Percentiles rank a stretch among this genome's conserved stretches.
phyloP scores from a whole-genome alignment of 1,140 invertebrate species.

The Pteromalus puparum region DNA sequence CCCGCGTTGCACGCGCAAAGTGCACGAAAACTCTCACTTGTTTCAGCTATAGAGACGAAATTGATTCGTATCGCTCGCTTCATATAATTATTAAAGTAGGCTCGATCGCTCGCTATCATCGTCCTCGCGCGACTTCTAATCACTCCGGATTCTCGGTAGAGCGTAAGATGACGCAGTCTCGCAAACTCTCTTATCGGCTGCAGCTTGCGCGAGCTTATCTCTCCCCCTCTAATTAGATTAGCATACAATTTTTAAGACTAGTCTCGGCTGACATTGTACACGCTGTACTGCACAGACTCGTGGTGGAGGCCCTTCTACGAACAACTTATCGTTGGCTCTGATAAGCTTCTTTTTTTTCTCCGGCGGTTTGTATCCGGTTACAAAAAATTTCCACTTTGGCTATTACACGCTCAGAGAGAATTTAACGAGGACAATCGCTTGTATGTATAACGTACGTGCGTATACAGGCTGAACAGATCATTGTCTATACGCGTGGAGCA shows the following conservation, averaged over 20 bases:
- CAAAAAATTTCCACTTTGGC: background rate
- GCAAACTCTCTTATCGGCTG: background rate
- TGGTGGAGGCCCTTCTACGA: background rate
- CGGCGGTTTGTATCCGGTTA: background rate
- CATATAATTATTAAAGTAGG: background rate
- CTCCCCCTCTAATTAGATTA: constrained; percentile 42
- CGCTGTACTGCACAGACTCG: background rate
- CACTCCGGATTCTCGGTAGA: constrained; percentile 34
- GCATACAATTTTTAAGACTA: background rate
- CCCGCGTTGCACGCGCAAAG: background rate
- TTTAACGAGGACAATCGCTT: constrained; percentile 21
- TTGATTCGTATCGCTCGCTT: background rate
- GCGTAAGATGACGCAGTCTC: constrained; percentile 27
- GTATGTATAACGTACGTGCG: background rate
- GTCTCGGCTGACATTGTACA: constrained; percentile 38
- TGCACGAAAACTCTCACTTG: background rate
- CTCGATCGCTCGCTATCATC: background rate
- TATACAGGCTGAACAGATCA: background rate
- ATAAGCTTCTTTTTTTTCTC: background rate
- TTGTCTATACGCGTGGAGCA: background rate
- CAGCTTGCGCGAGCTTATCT: constrained; percentile 2
- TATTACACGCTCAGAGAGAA: background rate
- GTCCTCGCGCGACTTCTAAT: background rate
- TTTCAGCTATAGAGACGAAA: background rate
- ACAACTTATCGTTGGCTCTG: background rate